These are phyloP conservation scores for Eospalax fontanierii DNA, from an alignment of 2,797 vertebrate species.

Conservation along the genomic window DNA sequence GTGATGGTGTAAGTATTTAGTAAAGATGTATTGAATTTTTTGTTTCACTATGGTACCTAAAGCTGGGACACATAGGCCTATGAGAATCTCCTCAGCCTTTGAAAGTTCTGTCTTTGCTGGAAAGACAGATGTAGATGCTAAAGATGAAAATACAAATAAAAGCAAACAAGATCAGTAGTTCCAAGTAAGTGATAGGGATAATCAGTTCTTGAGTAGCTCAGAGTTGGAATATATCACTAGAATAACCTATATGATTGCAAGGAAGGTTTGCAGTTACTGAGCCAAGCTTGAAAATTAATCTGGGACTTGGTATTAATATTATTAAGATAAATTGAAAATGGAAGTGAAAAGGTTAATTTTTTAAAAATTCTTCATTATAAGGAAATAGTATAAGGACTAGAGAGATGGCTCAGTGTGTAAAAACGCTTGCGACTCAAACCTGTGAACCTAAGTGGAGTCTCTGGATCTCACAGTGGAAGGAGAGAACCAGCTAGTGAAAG, in stretches of 20 bases:
- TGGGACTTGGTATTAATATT: not conserved
- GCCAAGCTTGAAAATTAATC: conserved; percentile 4
- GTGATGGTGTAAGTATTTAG: not conserved
- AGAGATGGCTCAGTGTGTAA: not conserved
- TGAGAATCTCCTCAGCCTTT: not conserved
- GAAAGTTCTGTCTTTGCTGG: not conserved
- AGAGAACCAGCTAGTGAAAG: not conserved
- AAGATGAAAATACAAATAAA: not conserved
- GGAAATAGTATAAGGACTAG: not conserved
- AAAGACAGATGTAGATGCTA: not conserved
- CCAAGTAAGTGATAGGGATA: not conserved
- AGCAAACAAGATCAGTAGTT: not conserved
- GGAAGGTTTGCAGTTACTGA: not conserved
- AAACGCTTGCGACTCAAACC: not conserved
- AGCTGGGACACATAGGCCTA: not conserved
- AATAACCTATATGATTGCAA: not conserved
- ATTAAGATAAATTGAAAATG: not conserved
- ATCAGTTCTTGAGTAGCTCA: not conserved
- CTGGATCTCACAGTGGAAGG: not conserved
- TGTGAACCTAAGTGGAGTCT: not conserved
- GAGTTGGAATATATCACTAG: not conserved
- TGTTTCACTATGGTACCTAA: not conserved
- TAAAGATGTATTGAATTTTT: not conserved
- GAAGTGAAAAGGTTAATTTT: not conserved
- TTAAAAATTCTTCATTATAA: not conserved